Percentiles rank a stretch among this genome's conserved stretches.
These are phyloP conservation scores for Dicaeum eximium DNA, from an alignment of 2,113 vertebrate species.

Conservation along the genomic window DNA sequence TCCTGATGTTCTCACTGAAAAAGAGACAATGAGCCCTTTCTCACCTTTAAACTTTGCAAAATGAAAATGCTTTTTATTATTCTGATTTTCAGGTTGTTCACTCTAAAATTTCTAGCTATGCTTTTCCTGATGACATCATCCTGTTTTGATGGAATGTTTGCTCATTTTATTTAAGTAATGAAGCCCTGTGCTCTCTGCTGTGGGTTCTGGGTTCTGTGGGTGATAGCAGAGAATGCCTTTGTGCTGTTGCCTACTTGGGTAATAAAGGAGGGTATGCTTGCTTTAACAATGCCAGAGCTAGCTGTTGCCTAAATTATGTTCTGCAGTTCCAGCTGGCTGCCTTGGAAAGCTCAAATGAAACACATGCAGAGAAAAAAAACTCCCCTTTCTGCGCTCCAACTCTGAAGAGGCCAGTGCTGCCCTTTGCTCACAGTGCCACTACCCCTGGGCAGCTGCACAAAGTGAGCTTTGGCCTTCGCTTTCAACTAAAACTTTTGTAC, in stretches of 20 bases:
- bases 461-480: background rate
- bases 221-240: background rate
- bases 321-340: background rate
- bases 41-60: background rate
- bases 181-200: background rate
- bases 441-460: background rate
- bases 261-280: background rate
- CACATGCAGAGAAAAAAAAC: background rate
- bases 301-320: background rate
- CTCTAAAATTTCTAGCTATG: background rate
- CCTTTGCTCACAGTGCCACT: fast-evolving
- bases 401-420: background rate
- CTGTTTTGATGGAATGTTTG: background rate
- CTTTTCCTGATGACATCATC: background rate
- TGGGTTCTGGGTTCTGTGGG: background rate
- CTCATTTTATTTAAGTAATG: background rate
- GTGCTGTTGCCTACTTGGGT: background rate
- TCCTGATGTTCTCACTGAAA: background rate
- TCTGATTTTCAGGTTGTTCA: background rate
- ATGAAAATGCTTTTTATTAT: background rate
- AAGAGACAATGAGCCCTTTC: background rate
- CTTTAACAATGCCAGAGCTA: background rate
- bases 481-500: background rate
- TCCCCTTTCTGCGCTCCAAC: fast-evolving
- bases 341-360: background rate